Evolutionary conservation across 2,113 vertebrate genomes (phyloP).

Genomic region (Tichodroma muraria): DNA sequence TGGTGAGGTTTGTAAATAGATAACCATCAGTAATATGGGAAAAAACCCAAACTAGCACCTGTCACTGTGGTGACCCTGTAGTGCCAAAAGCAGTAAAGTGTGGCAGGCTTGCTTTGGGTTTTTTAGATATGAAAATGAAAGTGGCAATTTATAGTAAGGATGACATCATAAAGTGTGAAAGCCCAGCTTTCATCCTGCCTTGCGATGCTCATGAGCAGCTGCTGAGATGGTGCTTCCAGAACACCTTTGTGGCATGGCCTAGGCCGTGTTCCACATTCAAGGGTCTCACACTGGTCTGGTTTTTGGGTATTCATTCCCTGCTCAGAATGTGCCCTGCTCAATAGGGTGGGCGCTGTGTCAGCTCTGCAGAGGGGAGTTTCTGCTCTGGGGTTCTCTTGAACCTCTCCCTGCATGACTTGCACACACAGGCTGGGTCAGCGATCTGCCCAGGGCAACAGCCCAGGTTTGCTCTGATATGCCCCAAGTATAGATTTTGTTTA

Average conservation of each 20-base stretch:
- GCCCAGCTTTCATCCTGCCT: not conserved
- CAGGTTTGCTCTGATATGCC: not conserved
- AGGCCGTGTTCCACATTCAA: not conserved
- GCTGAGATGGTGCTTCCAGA: not conserved
- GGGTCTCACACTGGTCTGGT: rapidly evolving
- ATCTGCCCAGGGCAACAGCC: not conserved
- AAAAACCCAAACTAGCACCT: not conserved
- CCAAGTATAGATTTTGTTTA: not conserved
- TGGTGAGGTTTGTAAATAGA: not conserved
- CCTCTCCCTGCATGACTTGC: not conserved
- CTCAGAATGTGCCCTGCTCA: not conserved
- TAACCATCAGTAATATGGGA: not conserved
- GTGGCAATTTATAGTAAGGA: not conserved
- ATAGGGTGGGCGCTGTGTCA: not conserved
- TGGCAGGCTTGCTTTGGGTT: not conserved
- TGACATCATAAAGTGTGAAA: not conserved
- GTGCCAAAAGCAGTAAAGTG: not conserved
- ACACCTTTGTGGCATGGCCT: not conserved
- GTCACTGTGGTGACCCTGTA: not conserved
- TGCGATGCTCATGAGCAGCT: not conserved
- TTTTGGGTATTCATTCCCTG: not conserved
- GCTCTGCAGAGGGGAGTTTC: not conserved
- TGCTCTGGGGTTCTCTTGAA: not conserved
- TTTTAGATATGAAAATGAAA: not conserved
- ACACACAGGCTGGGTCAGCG: not conserved